Evolutionary conservation across 2,113 vertebrate species (phyloP).

Genomic region (Murina feae): DNA sequence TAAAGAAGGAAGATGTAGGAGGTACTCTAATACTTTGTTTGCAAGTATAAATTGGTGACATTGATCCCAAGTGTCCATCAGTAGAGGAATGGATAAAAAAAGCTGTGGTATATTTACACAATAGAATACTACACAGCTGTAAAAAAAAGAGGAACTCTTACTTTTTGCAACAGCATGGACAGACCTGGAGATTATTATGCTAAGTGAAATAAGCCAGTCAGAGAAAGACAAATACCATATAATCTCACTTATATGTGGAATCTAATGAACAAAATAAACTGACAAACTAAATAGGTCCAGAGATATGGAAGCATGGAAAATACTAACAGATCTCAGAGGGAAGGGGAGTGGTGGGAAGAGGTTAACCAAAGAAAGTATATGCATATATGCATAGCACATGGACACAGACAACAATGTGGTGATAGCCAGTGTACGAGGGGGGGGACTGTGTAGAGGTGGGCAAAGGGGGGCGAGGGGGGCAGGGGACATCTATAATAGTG

Average conservation of each 20-base stretch:
- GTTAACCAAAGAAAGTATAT: background rate
- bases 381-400: background rate
- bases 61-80: background rate
- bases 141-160: background rate
- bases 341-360: background rate
- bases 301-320: background rate
- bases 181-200: background rate
- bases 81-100: background rate
- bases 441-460: background rate
- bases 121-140: background rate
- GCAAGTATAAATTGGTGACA: slow-evolving; percentile 11
- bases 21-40: background rate
- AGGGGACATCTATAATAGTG: background rate
- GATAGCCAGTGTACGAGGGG: too few species aligned
- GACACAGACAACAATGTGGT: background rate
- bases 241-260: background rate
- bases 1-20: background rate
- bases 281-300: background rate
- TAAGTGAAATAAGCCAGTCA: background rate
- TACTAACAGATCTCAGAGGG: background rate
- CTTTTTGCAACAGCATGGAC: background rate
- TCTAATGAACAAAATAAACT: background rate
- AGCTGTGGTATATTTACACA: background rate
- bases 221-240: background rate
- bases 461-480: background rate